Evolutionary conservation across 2,888 invertebrate genomes (phyloP).

Genomic region (Tetranychus truncatus): DNA sequence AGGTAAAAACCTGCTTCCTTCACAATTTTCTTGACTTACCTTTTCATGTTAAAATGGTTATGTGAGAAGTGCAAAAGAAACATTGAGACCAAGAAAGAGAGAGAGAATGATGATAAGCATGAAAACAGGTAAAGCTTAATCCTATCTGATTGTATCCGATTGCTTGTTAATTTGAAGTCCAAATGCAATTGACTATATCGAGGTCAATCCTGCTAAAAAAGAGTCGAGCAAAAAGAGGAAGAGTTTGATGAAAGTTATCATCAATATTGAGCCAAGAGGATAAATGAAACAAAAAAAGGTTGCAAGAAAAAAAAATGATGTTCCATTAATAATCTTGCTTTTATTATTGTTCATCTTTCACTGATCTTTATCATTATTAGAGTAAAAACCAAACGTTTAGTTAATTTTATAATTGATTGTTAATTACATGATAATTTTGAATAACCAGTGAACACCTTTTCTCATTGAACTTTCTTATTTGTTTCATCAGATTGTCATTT

Average conservation of each 20-base stretch:
- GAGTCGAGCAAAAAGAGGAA: too few relatives aligned
- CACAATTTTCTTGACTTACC: not conserved
- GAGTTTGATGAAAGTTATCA: too few relatives aligned
- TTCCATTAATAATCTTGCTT: too few relatives aligned
- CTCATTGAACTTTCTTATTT: not conserved
- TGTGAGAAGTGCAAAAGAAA: not conserved
- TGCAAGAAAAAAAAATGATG: too few relatives aligned
- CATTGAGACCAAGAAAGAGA: not conserved
- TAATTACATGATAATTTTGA: too few relatives aligned
- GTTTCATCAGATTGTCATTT: not conserved
- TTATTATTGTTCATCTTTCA: too few relatives aligned
- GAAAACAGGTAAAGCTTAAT: not conserved
- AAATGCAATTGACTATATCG: not conserved
- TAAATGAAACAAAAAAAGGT: too few relatives aligned
- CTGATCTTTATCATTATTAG: too few relatives aligned
- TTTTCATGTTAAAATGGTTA: not conserved
- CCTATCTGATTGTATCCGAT: constrained; percentile 1
- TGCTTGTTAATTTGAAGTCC: not conserved
- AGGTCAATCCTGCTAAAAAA: not conserved
- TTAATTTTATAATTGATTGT: too few relatives aligned
- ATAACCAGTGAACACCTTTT: not conserved
- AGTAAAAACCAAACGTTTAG: too few relatives aligned
- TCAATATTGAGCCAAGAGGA: too few relatives aligned
- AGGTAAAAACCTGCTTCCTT: constrained; percentile 1
- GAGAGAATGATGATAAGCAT: not conserved